These are phyloP conservation scores for Myrmecophaga tridactyla DNA, from an alignment of 2,113 vertebrate genomes.

Conservation along the genomic window DNA sequence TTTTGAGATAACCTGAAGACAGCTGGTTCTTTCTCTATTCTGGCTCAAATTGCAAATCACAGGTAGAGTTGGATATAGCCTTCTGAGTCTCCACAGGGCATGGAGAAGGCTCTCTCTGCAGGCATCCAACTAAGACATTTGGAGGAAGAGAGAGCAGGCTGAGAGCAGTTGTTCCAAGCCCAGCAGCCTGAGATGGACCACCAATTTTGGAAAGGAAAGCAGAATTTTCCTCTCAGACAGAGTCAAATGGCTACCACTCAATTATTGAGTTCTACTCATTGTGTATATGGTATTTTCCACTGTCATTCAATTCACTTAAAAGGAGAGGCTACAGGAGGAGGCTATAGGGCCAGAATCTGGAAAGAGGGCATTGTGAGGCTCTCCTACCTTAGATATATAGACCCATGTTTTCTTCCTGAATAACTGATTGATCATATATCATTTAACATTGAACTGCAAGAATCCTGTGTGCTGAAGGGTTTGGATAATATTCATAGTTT, in stretches of 20 bases:
- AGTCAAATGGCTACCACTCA: not conserved
- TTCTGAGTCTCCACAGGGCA: not conserved
- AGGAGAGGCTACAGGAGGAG: not conserved
- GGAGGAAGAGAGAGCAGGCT: no score
- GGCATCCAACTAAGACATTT: not conserved
- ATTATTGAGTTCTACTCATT: not conserved
- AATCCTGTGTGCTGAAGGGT: not conserved
- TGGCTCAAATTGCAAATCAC: not conserved
- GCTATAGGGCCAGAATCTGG: fast-evolving
- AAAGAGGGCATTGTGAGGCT: not conserved
- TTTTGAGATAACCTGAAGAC: not conserved
- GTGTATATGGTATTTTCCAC: not conserved
- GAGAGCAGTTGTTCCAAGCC: not conserved
- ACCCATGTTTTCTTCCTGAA: not conserved
- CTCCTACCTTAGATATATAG: no score
- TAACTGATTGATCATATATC: not conserved
- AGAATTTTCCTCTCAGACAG: not conserved
- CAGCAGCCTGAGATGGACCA: not conserved
- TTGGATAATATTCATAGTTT: not conserved
- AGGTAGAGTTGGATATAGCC: not conserved
- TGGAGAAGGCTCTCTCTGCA: not conserved
- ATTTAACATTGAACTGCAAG: not conserved
- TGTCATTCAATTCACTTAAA: not conserved
- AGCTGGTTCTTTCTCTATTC: not conserved
- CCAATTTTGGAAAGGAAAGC: not conserved